A percentile compares a stretch with the other conserved stretches of the same genome.
Conservation (phyloP, 2,888 invertebrate genomes). For the Chaetogeoica ovagalla region DNA sequence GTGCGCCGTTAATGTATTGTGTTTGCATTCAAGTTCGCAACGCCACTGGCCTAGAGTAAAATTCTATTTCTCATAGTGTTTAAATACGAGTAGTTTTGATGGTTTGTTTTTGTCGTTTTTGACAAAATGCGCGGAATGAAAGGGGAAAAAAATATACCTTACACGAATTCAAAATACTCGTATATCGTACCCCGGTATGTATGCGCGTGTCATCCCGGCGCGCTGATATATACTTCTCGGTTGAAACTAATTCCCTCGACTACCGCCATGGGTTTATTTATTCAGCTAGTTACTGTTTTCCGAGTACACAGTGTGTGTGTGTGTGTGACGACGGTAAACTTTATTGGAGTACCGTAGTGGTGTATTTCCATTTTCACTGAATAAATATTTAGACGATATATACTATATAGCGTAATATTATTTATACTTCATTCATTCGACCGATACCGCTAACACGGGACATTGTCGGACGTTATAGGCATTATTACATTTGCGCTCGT, state of each 20-base stretch:
- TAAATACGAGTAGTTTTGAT: no score
- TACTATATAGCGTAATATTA: not conserved
- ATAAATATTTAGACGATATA: slow-evolving; percentile 16
- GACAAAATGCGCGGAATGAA: no score
- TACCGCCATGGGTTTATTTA: slow-evolving; percentile 11
- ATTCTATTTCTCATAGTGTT: no score
- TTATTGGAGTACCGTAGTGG: not conserved
- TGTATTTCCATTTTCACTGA: slow-evolving; percentile 18
- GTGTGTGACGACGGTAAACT: slow-evolving; percentile 7
- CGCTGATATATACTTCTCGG: slow-evolving; percentile 22
- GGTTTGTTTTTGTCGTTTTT: no score
- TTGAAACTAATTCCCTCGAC: slow-evolving; percentile 29
- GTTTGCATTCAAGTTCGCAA: no score
- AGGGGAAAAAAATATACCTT: no score
- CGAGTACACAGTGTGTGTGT: slow-evolving; percentile 16
- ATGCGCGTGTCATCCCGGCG: not conserved
- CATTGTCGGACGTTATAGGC: not conserved
- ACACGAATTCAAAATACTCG: not conserved
- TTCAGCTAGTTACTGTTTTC: slow-evolving; percentile 15
- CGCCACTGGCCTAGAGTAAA: no score
- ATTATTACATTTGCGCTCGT: no score
- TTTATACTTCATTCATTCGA: slow-evolving; percentile 11
- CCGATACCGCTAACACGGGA: not conserved
- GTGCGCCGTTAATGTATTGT: no score
- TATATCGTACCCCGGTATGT: not conserved